Percentiles rank a stretch among this genome's conserved stretches.
Evolutionary conservation across 2,797 vertebrate species (phyloP).

Genomic region (Champsocephalus esox): DNA sequence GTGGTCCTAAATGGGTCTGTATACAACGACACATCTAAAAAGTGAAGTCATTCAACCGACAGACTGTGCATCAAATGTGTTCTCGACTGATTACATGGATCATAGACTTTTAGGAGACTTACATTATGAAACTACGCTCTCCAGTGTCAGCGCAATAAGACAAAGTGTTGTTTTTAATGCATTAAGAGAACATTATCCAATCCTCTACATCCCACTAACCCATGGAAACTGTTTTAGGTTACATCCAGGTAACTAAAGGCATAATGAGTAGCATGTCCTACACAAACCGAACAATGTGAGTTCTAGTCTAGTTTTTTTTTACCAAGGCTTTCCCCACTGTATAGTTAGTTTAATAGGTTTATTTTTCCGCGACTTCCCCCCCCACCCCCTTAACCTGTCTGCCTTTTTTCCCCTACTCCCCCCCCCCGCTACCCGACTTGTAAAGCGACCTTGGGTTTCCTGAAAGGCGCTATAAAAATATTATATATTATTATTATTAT

Average conservation of each 20-base stretch:
- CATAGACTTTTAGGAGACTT: conserved; percentile 1
- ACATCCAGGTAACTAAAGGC: not conserved
- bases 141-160: not conserved
- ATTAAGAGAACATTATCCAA: not conserved
- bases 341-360: no score
- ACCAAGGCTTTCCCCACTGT: no score
- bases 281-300: no score
- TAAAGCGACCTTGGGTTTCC: no score
- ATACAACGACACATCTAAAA: not conserved
- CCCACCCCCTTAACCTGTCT: no score
- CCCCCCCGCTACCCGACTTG: no score
- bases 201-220: not conserved
- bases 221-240: not conserved
- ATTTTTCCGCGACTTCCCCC: no score
- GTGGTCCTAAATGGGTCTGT: not conserved
- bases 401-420: no score
- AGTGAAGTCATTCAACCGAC: not conserved
- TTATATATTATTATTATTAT: no score
- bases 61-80: not conserved
- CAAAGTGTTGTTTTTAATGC: not conserved
- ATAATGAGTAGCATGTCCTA: no score
- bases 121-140: not conserved
- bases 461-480: no score
- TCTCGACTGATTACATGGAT: not conserved
- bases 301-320: no score